Base-by-base conservation (phyloP, 1,140 invertebrate genomes). In the Zelostemma sp. region DNA sequence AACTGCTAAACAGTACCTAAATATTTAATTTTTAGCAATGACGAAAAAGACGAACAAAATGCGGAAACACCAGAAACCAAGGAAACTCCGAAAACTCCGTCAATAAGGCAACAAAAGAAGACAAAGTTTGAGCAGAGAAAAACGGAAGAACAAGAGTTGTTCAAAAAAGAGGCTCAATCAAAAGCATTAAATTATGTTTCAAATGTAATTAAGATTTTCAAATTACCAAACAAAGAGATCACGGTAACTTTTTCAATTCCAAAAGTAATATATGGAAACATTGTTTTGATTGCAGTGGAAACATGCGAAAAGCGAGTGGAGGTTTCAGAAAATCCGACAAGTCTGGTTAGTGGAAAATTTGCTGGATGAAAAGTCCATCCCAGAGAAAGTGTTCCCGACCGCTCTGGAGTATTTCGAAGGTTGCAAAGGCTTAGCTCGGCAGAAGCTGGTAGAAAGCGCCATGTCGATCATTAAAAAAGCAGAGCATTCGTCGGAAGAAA, bases 251-350 rank as follows among this genome's bases (percentile, higher is more conserved):
- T n/a, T 12, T 35, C 0, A 53, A 12, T 18, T 6, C 35, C 12
- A 38, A 38, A 5, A 38, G 1, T 5, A 38, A 38, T 38, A 2
- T 38, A 14, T 31, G 11, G n/a, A 38, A 38, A 58, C 15, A 45
- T 38, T 47, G 46, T 33, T 28, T 18, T 45, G 25, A 51, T 67
- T 70, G 12, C 41, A 91, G 77, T 93, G 92, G 92, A 91, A 92
- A 80, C 85, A 91, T 74, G 84, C 88, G 48, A 86, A 83, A 54
- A 82, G 82, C 49, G 88, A 91, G 71, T 93, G 92, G 92, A 93
- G 92, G 77, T 93, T 93, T 78, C 91, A 91, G 76, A 93, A 93
- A 79, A 72, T 90, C 0, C 89, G 88, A 56, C 92, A 93, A 81
- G 87, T 90, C n/a, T 93, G 91, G 87, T 80, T 93, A 15, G 88